These are phyloP conservation scores for Amphipyra tragopoginis DNA, from an alignment of 2,888 invertebrate species.

Conservation along the genomic window DNA sequence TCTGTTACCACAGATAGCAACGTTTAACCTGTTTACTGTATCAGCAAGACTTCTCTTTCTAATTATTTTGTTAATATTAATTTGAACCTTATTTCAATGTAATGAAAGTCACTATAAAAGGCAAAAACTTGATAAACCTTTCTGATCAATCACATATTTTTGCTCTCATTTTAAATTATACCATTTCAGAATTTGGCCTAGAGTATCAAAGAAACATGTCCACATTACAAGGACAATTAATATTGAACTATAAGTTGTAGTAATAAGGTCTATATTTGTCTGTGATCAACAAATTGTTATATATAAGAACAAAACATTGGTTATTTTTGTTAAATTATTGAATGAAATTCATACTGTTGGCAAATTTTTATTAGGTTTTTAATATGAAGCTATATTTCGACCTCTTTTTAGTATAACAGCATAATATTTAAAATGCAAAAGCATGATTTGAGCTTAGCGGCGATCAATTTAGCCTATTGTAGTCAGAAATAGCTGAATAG, in stretches of 20 bases:
- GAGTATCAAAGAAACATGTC: constrained; percentile 17
- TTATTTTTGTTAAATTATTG: constrained; percentile 46
- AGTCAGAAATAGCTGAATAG: no score
- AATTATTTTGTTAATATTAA: no score
- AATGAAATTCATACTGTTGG: constrained; percentile 45
- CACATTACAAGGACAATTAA: constrained; percentile 37
- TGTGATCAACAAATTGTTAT: constrained; percentile 58
- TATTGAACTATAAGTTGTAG: constrained; percentile 43
- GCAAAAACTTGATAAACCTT: no score
- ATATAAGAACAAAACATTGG: constrained; percentile 33
- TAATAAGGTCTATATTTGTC: constrained; percentile 56
- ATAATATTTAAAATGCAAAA: background rate
- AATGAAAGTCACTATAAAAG: no score
- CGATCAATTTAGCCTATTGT: no score
- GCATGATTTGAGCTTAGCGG: background rate
- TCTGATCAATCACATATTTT: background rate
- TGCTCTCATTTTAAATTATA: constrained; percentile 16
- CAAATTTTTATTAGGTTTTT: constrained; percentile 14
- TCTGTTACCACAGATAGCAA: no score
- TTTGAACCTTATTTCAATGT: no score
- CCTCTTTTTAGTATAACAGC: constrained; percentile 7
- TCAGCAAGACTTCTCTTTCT: no score
- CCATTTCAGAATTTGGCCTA: constrained; percentile 6
- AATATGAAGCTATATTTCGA: constrained; percentile 13
- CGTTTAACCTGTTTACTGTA: no score